phyloP scores from a whole-genome alignment of 2,797 vertebrate genomes.

The Limosa lapponica region DNA sequence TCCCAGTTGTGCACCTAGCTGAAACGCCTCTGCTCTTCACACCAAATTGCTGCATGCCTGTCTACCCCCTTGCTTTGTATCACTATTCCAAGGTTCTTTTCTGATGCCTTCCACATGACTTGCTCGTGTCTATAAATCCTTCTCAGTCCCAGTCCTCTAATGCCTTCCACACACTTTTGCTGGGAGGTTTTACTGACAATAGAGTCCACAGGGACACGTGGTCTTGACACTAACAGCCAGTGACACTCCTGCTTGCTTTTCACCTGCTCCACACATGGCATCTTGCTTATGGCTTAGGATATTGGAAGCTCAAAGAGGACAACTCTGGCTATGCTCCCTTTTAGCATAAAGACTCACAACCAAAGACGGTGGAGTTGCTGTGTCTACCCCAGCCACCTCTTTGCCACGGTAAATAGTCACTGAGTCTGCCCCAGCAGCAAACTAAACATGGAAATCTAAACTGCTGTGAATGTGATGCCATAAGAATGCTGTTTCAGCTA shows the following conservation, averaged over 20 bases:
- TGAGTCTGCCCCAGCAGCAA: background rate
- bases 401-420: background rate
- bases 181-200: background rate
- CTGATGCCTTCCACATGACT: background rate
- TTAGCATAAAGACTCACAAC: background rate
- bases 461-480: background rate
- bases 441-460: background rate
- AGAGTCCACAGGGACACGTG: background rate
- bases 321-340: background rate
- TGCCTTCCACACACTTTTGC: background rate
- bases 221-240: background rate
- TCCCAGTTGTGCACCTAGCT: background rate
- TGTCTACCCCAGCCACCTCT: background rate
- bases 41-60: background rate
- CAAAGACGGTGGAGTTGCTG: background rate
- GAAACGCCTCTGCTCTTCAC: background rate
- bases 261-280: background rate
- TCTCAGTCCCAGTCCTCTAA: background rate
- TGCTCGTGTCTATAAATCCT: background rate
- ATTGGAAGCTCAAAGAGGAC: background rate
- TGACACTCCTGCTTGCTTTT: background rate
- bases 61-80: background rate
- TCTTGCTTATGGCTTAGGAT: background rate
- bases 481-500: accelerated
- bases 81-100: background rate